Evolutionary conservation across 2,888 invertebrate genomes (phyloP).

Genomic region (Rotaria macrura): DNA sequence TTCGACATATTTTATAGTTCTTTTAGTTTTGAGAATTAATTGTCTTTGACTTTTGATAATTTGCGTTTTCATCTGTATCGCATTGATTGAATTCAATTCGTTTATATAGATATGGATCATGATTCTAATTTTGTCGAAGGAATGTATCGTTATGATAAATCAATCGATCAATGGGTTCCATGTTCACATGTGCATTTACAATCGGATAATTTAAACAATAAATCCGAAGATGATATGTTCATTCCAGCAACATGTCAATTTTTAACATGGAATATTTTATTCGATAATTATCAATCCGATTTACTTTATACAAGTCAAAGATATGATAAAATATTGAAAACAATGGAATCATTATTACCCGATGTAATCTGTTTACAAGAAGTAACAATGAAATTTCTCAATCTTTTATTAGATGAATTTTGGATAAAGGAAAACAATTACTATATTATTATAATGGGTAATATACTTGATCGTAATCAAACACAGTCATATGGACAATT

Average conservation of each 20-base stretch:
- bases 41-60: no score
- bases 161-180: neutral
- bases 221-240: neutral
- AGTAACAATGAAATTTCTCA: neutral
- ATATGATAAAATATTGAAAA: neutral
- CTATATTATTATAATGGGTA: neutral
- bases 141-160: neutral
- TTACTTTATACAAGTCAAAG: neutral
- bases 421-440: conserved; percentile 2
- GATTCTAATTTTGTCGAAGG: neutral
- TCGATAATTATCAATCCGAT: neutral
- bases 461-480: neutral
- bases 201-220: neutral
- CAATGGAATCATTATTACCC: neutral
- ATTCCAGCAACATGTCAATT: neutral
- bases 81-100: no score
- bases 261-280: conserved; percentile 7
- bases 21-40: no score
- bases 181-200: neutral
- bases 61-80: no score
- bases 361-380: conserved; percentile 8
- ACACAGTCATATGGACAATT: neutral
- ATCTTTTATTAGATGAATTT: neutral
- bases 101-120: neutral
- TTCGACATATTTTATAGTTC: no score